Conservation (phyloP, 2,113 vertebrate species). For the Corythaeola cristata region DNA sequence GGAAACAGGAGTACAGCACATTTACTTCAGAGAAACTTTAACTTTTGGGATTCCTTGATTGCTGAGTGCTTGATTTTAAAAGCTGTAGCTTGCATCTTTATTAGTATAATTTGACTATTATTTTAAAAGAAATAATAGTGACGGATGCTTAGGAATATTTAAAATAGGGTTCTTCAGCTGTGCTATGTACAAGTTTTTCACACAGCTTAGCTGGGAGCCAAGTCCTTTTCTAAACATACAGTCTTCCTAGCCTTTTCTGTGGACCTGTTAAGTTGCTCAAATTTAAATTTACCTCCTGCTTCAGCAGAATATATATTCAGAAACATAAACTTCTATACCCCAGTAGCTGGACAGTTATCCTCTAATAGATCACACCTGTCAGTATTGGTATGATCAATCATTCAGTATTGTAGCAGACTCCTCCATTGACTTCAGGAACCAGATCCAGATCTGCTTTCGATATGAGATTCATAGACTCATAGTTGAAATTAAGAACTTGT, state of each 20-base stretch:
- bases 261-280: not conserved
- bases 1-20: conserved; percentile 9
- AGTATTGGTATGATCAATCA: not conserved
- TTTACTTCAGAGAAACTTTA: conserved; percentile 48
- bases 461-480: not conserved
- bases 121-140: conserved; percentile 59
- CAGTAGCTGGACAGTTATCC: not conserved
- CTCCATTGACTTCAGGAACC: not conserved
- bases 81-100: conserved; percentile 56
- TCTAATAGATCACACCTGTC: not conserved
- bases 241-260: not conserved
- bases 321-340: not conserved
- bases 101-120: conserved; percentile 58
- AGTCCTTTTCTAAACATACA: not conserved
- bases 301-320: not conserved
- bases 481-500: not conserved
- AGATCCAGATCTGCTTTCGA: not conserved
- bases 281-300: not conserved
- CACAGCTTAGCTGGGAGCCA: not conserved
- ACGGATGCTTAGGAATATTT: conserved; percentile 22
- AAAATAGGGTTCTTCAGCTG: not conserved
- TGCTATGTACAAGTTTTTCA: not conserved
- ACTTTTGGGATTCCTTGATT: conserved; percentile 60
- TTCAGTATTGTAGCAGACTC: not conserved
- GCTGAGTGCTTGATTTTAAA: conserved; percentile 55